Conservation (phyloP, 2,797 vertebrate species). For the Poliocrania exsul region DNA sequence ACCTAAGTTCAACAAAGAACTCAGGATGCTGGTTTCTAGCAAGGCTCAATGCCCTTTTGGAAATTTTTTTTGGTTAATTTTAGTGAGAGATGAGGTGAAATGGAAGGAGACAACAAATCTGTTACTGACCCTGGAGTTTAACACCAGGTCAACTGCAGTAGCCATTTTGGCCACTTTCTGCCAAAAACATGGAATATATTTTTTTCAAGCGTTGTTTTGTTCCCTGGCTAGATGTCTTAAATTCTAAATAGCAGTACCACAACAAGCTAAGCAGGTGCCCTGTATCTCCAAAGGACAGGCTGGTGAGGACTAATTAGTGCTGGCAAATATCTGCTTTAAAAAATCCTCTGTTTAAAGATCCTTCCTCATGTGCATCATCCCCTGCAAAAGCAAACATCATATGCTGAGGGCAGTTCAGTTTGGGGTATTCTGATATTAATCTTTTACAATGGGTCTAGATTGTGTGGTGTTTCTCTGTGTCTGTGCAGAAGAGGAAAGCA, state of each 20-base stretch:
- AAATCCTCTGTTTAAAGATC: not conserved
- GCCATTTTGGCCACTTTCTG: not conserved
- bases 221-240: not conserved
- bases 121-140: not conserved
- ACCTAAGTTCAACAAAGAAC: not conserved
- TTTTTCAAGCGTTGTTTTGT: not conserved
- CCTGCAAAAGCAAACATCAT: not conserved
- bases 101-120: not conserved
- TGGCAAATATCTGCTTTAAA: not conserved
- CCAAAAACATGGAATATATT: accelerated
- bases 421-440: not conserved
- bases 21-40: not conserved
- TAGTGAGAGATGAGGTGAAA: not conserved
- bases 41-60: not conserved
- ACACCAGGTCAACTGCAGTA: not conserved
- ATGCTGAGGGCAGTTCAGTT: not conserved
- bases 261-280: not conserved
- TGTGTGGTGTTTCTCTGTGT: not conserved
- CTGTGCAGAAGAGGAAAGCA: constrained; percentile 29
- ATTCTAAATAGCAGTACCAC: not conserved
- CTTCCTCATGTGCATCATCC: not conserved
- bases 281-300: not conserved
- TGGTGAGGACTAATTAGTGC: not conserved
- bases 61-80: not conserved
- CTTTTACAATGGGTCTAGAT: not conserved